Base-by-base conservation (phyloP, 2,797 vertebrate species). In the Silurus lanzhouensis region DNA sequence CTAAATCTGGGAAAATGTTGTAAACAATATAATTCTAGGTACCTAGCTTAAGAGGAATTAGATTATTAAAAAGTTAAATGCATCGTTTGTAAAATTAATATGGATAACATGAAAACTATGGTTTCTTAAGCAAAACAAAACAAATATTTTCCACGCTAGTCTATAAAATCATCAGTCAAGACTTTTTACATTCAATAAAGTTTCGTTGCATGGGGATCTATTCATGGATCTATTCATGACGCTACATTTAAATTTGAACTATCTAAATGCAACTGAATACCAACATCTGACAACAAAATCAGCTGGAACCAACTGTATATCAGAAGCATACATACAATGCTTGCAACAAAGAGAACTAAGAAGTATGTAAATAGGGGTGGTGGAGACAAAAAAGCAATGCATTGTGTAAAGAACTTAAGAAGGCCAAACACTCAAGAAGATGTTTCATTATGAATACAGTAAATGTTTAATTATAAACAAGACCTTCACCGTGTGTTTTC, bases 151-250 rank as follows among this genome's bases (percentile, higher is more conserved):
- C 22, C 15, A 27, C 25, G 10, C 7, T 68, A 68, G 27, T 46
- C 3, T 46, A 4, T 71, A 20, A 15, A 71, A 71, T 46, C 8
- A 48, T 72, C 10, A 48, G n/a, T 72, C 5, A 72, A 48, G 44
- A 46, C 19, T 13, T 70, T 38, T 71, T 44, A 46, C 19, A 22
- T 71, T 46, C 38, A 46, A 22, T 76, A 76, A 57, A 27, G 74
- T 31, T 5, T 25, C 9, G 57, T 7, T 8, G 46, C 14, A 17
- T 75, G 55, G 27, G 27, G 27, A 27, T 12, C 19, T 78, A 78
- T 78, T 44, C 52, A 79, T 70, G 15, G 27, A 27, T 12, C 19
- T 78, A 78, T 78, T 44, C 52, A 79, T 70, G 15, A 84, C 25
- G 2, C 8, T 1, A 15, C n/a, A 68, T 77, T 84, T 15, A 58